A percentile compares a stretch with the other conserved stretches of the same genome.
Evolutionary conservation across 2,888 invertebrate species (phyloP).

Genomic region (Automeris io): DNA sequence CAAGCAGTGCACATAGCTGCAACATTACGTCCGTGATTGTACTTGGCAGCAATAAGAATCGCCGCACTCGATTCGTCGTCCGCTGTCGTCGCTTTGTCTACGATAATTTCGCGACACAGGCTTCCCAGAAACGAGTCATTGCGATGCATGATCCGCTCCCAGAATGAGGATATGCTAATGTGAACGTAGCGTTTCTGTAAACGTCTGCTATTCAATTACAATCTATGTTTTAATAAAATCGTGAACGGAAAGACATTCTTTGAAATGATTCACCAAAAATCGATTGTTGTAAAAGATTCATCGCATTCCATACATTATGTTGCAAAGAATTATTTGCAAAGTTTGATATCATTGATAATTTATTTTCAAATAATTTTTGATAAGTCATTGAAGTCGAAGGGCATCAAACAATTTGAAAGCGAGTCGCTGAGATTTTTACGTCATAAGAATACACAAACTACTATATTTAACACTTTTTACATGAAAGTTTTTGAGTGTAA

Average conservation of each 20-base stretch:
- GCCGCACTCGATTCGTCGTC: slow-evolving; percentile 9
- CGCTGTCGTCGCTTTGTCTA: slow-evolving; percentile 40
- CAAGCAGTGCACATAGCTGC: slow-evolving; percentile 17
- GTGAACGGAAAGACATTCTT: slow-evolving; percentile 10
- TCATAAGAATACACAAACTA: not conserved
- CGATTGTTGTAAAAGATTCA: slow-evolving; percentile 14
- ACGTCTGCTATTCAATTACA: slow-evolving; percentile 49
- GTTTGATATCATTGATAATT: slow-evolving; percentile 17
- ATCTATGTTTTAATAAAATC: slow-evolving; percentile 18
- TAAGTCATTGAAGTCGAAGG: slow-evolving; percentile 13
- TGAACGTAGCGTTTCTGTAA: slow-evolving; percentile 53
- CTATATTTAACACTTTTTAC: not conserved
- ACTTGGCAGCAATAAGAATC: slow-evolving; percentile 37
- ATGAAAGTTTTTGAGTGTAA: slow-evolving; percentile 5
- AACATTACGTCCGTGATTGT: slow-evolving; percentile 36
- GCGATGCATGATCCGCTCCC: slow-evolving; percentile 39
- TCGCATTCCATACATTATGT: slow-evolving; percentile 11
- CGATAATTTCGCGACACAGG: slow-evolving; percentile 38
- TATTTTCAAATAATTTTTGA: slow-evolving; percentile 11
- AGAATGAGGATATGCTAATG: slow-evolving; percentile 55
- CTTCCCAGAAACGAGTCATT: slow-evolving; percentile 52
- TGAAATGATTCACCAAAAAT: slow-evolving; percentile 9
- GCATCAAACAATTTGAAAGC: slow-evolving; percentile 7
- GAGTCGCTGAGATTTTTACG: slow-evolving; percentile 8
- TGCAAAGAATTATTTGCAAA: slow-evolving; percentile 17